Base-by-base conservation (phyloP, 2,888 invertebrate species). In the Clivina fossor region DNA sequence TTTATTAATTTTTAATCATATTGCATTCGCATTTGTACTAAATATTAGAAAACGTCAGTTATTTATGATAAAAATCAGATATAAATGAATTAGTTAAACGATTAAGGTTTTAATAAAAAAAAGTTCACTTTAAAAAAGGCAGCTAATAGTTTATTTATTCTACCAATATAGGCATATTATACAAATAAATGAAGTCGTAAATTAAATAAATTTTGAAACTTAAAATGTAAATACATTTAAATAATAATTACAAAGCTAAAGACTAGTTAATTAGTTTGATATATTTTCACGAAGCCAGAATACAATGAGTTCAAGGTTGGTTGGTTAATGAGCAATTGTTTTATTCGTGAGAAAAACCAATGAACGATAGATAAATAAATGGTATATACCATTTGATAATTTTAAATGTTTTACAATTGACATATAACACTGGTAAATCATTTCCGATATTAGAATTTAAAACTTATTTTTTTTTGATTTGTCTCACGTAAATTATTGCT, bases 121-220 rank as follows among this genome's bases (percentile, higher is more conserved):
- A 53, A 37, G 28, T 24, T 15, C 44, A 53, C 43, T 20, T 55
- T 64, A 65, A 68, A 70, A 71, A 71, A 71, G 68, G 70, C 71
- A 69, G 67, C 69, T 70, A 70, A 68, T 60, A 62, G 66, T 71
- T 69, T 69, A 66, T 71, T 69, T 69, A 70, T 69, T 70, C 68
- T 70, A 69, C 66, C 65, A 68, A 68, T 63, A 68, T 66, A 66
- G 65, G 68, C 67, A 56, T 63, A 63, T 64, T 61, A 63, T 64
- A 64, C 63, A 61, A 59, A 61, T 53, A 53, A 61, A 63, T 65
- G 64, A 66, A 66, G 65, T 64, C 64, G 62, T 64, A 56, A 61
- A 59, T 60, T 62, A 61, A 62, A 61, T 60, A 59, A 61, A 60
- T 61, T 41, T 53, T 44, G 56, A 48, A 43, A 44, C 48, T 44